A percentile compares a stretch with the other conserved stretches of the same genome.
These are phyloP conservation scores for Ceyx margarethae DNA, from an alignment of 2,113 vertebrate genomes.

Conservation along the genomic window DNA sequence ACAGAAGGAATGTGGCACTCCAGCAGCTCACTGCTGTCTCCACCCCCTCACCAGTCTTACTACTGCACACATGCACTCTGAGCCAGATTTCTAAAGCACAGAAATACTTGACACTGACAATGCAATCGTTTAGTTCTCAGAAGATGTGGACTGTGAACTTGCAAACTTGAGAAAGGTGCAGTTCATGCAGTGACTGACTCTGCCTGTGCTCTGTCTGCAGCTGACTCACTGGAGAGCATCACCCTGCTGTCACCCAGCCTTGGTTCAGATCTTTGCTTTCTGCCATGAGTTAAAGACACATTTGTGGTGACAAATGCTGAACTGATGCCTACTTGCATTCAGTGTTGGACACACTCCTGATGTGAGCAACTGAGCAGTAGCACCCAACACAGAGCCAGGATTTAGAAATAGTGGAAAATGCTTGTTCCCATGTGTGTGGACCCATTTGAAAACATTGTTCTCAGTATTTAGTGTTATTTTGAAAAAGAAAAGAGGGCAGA, in stretches of 20 bases:
- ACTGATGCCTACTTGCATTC: neutral
- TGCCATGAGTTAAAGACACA: neutral
- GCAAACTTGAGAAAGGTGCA: neutral
- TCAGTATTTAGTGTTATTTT: neutral
- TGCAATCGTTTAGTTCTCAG: neutral
- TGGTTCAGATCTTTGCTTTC: neutral
- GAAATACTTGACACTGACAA: neutral
- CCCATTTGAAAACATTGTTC: neutral
- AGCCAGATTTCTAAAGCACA: neutral
- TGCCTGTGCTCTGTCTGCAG: neutral
- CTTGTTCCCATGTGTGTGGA: neutral
- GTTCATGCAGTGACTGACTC: rapidly evolving
- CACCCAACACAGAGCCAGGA: neutral
- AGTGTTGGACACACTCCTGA: neutral
- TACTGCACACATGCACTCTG: neutral
- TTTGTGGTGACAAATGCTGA: neutral
- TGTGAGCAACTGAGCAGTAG: neutral
- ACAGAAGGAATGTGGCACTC: neutral
- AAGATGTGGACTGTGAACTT: neutral
- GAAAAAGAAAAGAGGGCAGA: neutral
- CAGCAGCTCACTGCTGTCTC: neutral
- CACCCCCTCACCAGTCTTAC: neutral
- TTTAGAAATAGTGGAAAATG: neutral
- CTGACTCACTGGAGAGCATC: neutral
- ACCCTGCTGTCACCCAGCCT: neutral